phyloP scores from a whole-genome alignment of 2,797 vertebrate species.

The Meriones psammophilus region DNA sequence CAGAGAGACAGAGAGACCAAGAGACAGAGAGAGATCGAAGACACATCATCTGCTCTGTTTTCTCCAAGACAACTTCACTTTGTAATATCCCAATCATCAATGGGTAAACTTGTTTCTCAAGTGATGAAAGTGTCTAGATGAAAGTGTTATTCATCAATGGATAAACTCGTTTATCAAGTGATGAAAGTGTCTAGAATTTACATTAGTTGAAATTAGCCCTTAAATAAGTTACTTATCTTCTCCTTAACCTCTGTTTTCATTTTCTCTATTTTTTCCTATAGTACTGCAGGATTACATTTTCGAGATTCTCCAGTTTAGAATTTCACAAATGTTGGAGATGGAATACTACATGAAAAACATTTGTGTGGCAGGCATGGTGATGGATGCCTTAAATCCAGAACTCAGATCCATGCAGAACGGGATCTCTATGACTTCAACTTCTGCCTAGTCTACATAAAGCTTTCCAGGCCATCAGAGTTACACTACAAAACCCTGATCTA shows the following conservation, averaged over 20 bases:
- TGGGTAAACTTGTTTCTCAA: not conserved
- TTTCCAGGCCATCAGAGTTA: not conserved
- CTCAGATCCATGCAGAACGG: not conserved
- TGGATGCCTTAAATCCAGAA: not conserved
- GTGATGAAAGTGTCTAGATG: not conserved
- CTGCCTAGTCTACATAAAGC: not conserved
- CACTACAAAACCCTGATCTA: not conserved
- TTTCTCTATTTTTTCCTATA: not conserved
- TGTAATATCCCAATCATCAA: not conserved
- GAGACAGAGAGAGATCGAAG: not conserved
- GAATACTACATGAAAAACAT: not conserved
- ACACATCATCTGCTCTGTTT: not conserved
- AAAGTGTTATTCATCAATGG: not conserved
- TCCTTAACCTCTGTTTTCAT: not conserved
- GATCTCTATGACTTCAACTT: not conserved
- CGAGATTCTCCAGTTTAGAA: not conserved
- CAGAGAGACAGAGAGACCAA: too few species aligned
- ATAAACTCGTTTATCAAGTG: not conserved
- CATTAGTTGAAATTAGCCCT: not conserved
- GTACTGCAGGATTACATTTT: not conserved
- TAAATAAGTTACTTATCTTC: not conserved
- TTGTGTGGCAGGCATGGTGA: not conserved
- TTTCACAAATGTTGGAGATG: not conserved
- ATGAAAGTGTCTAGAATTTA: not conserved
- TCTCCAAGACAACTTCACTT: too few species aligned